Base-by-base conservation (phyloP, 2,888 invertebrate species). In the Leucozona laternaria region DNA sequence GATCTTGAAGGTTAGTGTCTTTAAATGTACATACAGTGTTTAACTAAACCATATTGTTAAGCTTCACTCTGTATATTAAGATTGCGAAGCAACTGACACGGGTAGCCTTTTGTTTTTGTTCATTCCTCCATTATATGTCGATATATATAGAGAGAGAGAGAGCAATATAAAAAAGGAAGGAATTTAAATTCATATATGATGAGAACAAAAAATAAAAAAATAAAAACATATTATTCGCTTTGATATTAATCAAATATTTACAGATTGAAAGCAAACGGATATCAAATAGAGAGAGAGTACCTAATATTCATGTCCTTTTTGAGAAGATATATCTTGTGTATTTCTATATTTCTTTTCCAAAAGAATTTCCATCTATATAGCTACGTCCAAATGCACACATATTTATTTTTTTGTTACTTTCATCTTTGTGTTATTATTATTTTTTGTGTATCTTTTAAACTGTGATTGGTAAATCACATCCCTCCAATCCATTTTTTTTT, bases 201-300 rank as follows among this genome's bases (percentile, higher is more conserved):
- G 62, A 45, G 34, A 28, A 57, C 13, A 60, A 25, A 45, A n/a
- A 40, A 53, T 70, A 75, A 66, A 70, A 50, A 2, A 31, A 37
- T 22, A 31, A 58, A 79, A 75, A 71, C 62, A 72, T 71, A 66
- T 53, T 45, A 73, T 64, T 84, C 66, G 50, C 64, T 80, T 73
- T 58, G 66, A 76, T 79, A 71, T 80, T 70, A 79, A 71, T 84
- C 84, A 84, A 84, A 84, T 80, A 84, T 84, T 84, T 84, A 71
- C 58, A 79, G 83, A 79, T 79, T 84, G 70, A 84, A 84, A 62
- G 45, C 53, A 68, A 48, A 79, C 70, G 40, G 75, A 76, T 79
- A 84, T 84, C 57, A 3, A 2, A 64, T 73, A 45, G 55, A 64
- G 57, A 25, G 62, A 64, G 57, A 37, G 62, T 40, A 40, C 2